Base-by-base conservation (phyloP, 2,888 invertebrate genomes). In the Habrosyne pyritoides region DNA sequence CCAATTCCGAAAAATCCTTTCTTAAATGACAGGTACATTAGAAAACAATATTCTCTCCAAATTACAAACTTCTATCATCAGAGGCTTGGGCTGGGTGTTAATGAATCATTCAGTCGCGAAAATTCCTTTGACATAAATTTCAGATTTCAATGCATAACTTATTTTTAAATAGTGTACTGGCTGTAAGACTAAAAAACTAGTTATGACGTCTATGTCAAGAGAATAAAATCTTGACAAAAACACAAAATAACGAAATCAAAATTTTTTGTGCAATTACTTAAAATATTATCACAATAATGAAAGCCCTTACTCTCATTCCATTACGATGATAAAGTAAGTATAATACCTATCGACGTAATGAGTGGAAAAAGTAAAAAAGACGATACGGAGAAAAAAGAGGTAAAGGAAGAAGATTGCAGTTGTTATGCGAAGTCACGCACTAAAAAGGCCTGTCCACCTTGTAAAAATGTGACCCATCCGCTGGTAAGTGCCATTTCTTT, bases 391-490 rank as follows among this genome's bases (percentile, higher is more conserved):
- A 66, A 70, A 47, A 42, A 42, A 6, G 42, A 42, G 8, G 42
- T 42, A 18, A 42, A 42, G 42, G 75, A 72, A 57, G 71, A 71
- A 47, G 73, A 81, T 58, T 84, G 83, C 65, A 68, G 57, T 12
- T 83, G 84, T 62, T 79, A 61, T 61, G 69, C 76, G 49, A 66
- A 76, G 54, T 58, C 77, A 4, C 74, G 69, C 55, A 62, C 59
- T 10, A 65, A 59, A 55, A 72, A 74, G 52, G 6, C 63, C 0
- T 87, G 87, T 53, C 86, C 86, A 14, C 77, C 80, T 0, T 52
- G 78, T 2, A 74, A 66, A 1, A 88, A 87, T 58, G 79, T 89
- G 30, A 87, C 91, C 8, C 91, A 91, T 57, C 91, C 91, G 0
- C 73, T 91, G 86, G 91, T 91, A 63, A 67, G 71, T n/a, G 4